phyloP scores from a whole-genome alignment of 2,113 vertebrate genomes.

The Irena cyanogastra region DNA sequence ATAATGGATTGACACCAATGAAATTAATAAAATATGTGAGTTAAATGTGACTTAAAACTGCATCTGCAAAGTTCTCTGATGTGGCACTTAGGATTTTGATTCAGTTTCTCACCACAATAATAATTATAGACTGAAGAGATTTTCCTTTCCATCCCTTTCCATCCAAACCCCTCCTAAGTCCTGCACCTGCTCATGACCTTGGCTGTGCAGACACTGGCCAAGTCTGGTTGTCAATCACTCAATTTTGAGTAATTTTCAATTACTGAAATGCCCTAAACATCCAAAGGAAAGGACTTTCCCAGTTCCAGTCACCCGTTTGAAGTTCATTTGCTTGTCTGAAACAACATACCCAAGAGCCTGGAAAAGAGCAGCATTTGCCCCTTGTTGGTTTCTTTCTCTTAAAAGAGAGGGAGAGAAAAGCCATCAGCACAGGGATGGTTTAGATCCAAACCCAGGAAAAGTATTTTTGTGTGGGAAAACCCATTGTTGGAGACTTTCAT shows the following conservation, averaged over 20 bases:
- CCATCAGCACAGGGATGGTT: background rate
- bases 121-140: background rate
- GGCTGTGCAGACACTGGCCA: background rate
- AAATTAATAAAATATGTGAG: background rate
- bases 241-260: background rate
- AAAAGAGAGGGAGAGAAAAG: background rate
- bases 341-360: rapidly evolving
- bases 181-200: background rate
- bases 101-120: background rate
- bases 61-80: background rate
- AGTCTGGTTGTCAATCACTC: background rate
- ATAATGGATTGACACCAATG: background rate
- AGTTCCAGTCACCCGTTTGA: background rate
- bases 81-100: background rate
- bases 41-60: background rate
- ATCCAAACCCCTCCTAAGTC: background rate
- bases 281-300: background rate
- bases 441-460: background rate
- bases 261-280: background rate
- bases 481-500: background rate
- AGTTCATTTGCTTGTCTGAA: background rate
- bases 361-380: background rate
- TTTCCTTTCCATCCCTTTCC: background rate
- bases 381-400: background rate
- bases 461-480: background rate